Evolutionary conservation across 2,888 invertebrate genomes (phyloP).

Genomic region (Tetragnatha montana): DNA sequence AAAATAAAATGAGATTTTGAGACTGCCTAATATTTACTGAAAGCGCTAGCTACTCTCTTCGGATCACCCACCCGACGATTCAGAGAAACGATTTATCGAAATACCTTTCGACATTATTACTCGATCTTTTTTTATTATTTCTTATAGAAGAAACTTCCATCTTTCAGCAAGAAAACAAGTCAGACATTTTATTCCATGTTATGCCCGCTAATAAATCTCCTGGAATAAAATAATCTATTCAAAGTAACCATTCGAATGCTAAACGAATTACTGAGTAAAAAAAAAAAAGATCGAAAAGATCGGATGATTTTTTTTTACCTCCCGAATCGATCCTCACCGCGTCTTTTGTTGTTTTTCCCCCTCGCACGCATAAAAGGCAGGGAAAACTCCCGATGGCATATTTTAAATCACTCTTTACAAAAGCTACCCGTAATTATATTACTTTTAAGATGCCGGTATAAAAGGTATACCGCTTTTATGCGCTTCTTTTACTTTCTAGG

Average conservation of each 20-base stretch:
- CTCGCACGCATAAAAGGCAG: conserved; percentile 9
- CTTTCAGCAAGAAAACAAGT: background rate
- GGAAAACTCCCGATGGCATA: conserved; percentile 57
- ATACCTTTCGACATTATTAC: background rate
- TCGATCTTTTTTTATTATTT: background rate
- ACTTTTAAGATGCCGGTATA: conserved; percentile 35
- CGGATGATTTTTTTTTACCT: background rate
- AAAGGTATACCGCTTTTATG: conserved; percentile 23
- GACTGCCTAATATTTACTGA: background rate
- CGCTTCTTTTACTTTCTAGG: background rate
- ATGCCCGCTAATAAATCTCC: background rate
- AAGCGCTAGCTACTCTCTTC: background rate
- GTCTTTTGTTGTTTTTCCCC: conserved; percentile 19
- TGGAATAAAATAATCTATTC: background rate
- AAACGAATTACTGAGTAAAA: background rate
- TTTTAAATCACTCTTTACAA: conserved; percentile 57
- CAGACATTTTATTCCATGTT: background rate
- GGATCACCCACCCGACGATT: background rate
- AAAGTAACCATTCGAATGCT: background rate
- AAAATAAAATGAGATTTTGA: too few species aligned
- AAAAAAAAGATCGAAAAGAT: background rate
- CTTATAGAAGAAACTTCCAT: background rate
- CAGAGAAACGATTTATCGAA: background rate
- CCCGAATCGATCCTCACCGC: conserved; percentile 7
- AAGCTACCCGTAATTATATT: conserved; percentile 58